phyloP scores from a whole-genome alignment of 2,113 vertebrate species.

The Rhinogobius similis region DNA sequence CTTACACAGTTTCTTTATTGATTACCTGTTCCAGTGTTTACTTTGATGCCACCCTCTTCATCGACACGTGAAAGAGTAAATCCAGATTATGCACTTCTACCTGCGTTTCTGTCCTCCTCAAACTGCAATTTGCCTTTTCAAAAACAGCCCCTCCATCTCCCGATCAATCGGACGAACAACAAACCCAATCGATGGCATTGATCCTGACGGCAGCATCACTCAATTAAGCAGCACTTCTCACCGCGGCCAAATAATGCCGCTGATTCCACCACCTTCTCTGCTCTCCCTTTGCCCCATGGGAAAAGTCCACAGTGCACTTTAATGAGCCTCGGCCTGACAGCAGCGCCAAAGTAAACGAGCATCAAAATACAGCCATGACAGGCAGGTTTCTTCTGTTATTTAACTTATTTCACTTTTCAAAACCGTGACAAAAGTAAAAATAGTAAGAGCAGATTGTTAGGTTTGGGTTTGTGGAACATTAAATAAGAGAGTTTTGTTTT shows the following conservation, averaged over 20 bases:
- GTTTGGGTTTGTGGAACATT: neutral
- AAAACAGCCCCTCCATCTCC: constrained; percentile 27
- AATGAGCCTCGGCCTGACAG: constrained; percentile 2
- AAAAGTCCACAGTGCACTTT: neutral
- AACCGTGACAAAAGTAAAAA: neutral
- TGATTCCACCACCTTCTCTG: constrained; percentile 30
- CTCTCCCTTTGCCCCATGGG: constrained; percentile 20
- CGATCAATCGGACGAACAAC: constrained; percentile 40
- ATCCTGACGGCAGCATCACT: constrained; percentile 30
- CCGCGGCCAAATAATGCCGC: neutral
- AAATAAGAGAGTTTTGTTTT: constrained; percentile 11
- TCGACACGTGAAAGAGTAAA: no score
- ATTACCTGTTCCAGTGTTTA: neutral
- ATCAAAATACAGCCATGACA: constrained; percentile 3
- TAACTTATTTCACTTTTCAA: neutral
- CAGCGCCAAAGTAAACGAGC: neutral
- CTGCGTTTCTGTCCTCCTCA: neutral
- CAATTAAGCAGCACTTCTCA: constrained; percentile 23
- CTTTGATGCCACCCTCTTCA: neutral
- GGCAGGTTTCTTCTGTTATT: neutral
- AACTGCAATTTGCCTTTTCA: neutral
- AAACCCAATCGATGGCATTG: constrained; percentile 37
- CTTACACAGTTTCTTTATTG: no score
- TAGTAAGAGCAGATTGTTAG: neutral
- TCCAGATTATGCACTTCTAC: neutral